Conservation (phyloP, 2,888 invertebrate species). For the Philopedon plagiatum region DNA sequence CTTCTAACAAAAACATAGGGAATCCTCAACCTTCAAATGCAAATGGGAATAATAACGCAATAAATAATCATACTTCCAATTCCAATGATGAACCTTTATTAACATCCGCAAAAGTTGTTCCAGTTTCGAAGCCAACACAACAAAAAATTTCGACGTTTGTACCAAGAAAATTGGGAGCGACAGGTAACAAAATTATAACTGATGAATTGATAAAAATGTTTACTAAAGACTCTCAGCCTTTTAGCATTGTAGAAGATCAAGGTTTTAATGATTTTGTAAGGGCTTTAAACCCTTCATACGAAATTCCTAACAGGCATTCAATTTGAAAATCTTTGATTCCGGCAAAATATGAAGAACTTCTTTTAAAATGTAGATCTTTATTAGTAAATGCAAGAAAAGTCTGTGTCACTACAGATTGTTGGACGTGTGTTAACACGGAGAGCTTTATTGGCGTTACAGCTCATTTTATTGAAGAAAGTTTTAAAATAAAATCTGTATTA, state of each 20-base stretch:
- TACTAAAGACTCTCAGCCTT: not conserved
- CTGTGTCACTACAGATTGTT: conserved; percentile 18
- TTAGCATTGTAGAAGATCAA: conserved; percentile 3
- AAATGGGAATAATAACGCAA: not conserved
- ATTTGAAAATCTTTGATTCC: conserved; percentile 16
- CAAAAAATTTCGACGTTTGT: conserved; percentile 8
- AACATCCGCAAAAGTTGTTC: not conserved
- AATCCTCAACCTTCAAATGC: too few relatives aligned
- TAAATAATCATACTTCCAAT: not conserved
- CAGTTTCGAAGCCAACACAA: not conserved
- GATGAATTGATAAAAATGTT: conserved; percentile 19
- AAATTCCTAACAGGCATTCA: conserved; percentile 5
- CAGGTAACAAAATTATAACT: conserved; percentile 12
- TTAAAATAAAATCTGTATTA: not conserved
- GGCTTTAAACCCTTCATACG: conserved; percentile 4
- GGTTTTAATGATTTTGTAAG: not conserved
- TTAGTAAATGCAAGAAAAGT: conserved; percentile 9
- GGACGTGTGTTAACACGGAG: conserved; percentile 4
- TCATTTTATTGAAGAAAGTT: conserved; percentile 14
- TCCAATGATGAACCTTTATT: too few relatives aligned
- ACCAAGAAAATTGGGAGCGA: conserved; percentile 6
- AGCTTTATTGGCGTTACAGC: conserved; percentile 8
- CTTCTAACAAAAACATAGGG: not conserved
- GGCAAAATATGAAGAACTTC: conserved; percentile 1
- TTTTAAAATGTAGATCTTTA: not conserved